Evolutionary conservation across 2,797 vertebrate genomes (phyloP), one percentile per base, ranked within the genome.

Genomic region (Dicrostonyx torquatus): DNA sequence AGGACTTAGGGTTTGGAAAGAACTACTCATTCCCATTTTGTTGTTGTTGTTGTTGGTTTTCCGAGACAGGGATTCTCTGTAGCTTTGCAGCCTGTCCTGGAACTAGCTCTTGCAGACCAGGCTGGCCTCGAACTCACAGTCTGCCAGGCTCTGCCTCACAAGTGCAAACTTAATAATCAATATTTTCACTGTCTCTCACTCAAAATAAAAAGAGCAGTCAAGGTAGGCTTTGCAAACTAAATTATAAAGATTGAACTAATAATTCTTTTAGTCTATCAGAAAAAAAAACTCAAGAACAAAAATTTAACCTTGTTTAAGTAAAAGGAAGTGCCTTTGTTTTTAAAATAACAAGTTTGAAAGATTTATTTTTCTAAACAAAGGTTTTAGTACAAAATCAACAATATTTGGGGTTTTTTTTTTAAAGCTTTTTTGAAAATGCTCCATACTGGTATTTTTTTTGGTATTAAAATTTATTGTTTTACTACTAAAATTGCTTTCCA

Each of bases 201-300:
- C 85, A 9, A 72, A 94, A 94, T 58, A 58, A 84, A 85, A 3
- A 1, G 1, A 76, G 6, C 34, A 15, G 53, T 43, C 91, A 29
- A 72, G 75, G 64, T 79, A 94, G 53, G 26, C 72, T 86, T 60
- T 78, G 31, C 88, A 94, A 70, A 94, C 4, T 87, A 91, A 75
- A 72, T 77, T 90, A 96, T 12, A 80, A 45, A 1, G 24, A 85
- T 12, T 90, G 22, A 96, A 95, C 4, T 78, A n/a, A 20, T 66
- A 87, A 94, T 92, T 94, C 18, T 90, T 96, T 76, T 85, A 73
- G 29, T 92, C 86, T 86, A 75, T 64, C 95, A 93, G 92, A 86
- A 80, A n/a, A 14, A 14, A 72, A 9, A 5, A 6, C 5, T 37
- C 34, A 78, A 75, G n/a, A 48, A 76, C 31, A 53, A 78, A 77